Percentiles rank a stretch among this genome's conserved stretches.
phyloP scores from a whole-genome alignment of 2,113 vertebrate species.

The Periophthalmodon schlosseri region DNA sequence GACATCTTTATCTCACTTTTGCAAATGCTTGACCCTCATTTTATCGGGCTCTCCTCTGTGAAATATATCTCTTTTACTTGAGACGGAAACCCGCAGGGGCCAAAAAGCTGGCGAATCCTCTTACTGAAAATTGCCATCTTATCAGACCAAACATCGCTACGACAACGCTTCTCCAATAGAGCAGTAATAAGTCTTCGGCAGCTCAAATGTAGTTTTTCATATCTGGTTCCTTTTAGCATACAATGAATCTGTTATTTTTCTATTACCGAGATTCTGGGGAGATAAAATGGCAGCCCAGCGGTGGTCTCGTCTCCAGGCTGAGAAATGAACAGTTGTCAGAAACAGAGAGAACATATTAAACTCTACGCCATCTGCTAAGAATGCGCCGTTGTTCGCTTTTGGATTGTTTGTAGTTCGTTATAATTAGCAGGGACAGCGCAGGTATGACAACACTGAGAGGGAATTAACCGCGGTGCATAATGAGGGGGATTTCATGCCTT shows the following conservation, averaged over 20 bases:
- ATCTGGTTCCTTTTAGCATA: slow-evolving; percentile 44
- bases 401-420: slow-evolving; percentile 27
- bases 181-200: slow-evolving; percentile 68
- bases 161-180: slow-evolving; percentile 68
- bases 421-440: slow-evolving; percentile 8
- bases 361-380: slow-evolving; percentile 15
- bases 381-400: slow-evolving; percentile 24
- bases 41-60: slow-evolving; percentile 62
- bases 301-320: slow-evolving; percentile 28
- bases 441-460: slow-evolving; percentile 17
- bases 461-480: slow-evolving; percentile 35
- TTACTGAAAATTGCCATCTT: slow-evolving; percentile 76
- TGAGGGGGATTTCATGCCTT: neutral
- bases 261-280: slow-evolving; percentile 61
- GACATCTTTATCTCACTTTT: slow-evolving; percentile 67
- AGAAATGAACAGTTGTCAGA: slow-evolving; percentile 51
- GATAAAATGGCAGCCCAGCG: slow-evolving; percentile 57
- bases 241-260: slow-evolving; percentile 57
- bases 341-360: slow-evolving; percentile 10
- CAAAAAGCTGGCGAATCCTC: slow-evolving; percentile 57
- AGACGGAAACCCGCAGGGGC: slow-evolving; percentile 60
- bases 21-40: slow-evolving; percentile 59
- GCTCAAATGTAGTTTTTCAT: slow-evolving; percentile 57
- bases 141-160: slow-evolving; percentile 68
- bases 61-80: slow-evolving; percentile 61